Evolutionary conservation across 1,140 invertebrate genomes (phyloP).

Genomic region (Catajapyx aquilonaris): DNA sequence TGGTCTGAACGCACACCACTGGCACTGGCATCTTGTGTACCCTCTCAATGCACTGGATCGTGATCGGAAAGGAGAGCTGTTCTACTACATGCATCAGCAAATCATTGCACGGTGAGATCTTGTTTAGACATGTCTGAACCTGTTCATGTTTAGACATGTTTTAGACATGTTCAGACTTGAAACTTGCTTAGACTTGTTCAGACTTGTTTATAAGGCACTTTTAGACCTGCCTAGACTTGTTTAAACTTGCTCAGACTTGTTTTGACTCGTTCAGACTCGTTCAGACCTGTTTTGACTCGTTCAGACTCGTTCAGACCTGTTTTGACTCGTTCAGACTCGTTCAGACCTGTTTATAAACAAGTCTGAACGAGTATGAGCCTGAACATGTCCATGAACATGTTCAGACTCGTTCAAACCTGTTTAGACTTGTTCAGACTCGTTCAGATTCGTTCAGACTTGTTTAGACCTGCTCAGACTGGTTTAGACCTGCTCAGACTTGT

Average conservation of each 20-base stretch:
- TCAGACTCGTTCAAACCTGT: conserved; percentile 4
- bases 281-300: too few relatives aligned
- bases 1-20: conserved; percentile 44
- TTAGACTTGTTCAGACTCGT: neutral
- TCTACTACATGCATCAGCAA: conserved; percentile 61
- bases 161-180: conserved; percentile 4
- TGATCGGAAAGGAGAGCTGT: conserved; percentile 48
- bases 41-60: conserved; percentile 31
- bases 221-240: neutral
- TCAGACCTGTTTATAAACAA: too few relatives aligned
- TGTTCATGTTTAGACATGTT: neutral
- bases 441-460: neutral
- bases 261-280: too few relatives aligned
- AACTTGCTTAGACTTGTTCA: conserved; percentile 2
- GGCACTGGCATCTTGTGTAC: conserved; percentile 35
- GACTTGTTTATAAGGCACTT: neutral
- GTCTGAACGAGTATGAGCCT: neutral
- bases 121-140: neutral
- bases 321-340: too few relatives aligned
- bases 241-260: too few relatives aligned
- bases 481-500: too few relatives aligned
- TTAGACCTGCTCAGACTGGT: neutral
- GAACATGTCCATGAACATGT: neutral
- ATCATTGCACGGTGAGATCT: conserved; percentile 30
- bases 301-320: too few relatives aligned